Conservation (phyloP, 2,888 invertebrate genomes). For the Apodemia hepburni region DNA sequence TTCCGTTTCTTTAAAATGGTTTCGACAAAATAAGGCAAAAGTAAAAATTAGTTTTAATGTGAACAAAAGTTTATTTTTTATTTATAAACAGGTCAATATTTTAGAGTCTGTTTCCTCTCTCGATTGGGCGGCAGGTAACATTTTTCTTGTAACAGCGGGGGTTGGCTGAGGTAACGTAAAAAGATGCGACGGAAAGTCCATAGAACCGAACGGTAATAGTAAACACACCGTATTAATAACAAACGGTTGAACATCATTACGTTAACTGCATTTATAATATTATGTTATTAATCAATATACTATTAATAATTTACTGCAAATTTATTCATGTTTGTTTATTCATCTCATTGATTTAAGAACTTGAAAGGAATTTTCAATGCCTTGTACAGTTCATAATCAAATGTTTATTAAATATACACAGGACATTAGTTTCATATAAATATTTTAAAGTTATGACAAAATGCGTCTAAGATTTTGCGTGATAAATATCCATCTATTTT, state of each 20-base stretch:
- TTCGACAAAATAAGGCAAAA: neutral
- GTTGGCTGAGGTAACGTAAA: conserved; percentile 49
- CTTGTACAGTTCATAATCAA: too few relatives aligned
- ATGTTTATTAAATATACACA: too few relatives aligned
- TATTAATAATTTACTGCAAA: too few relatives aligned
- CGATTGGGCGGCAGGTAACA: conserved; percentile 58
- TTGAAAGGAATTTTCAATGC: too few relatives aligned
- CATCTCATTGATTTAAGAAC: too few relatives aligned
- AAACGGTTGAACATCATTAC: conserved; percentile 6
- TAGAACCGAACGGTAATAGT: conserved; percentile 33
- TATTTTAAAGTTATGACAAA: too few relatives aligned
- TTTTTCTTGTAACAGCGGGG: conserved; percentile 63
- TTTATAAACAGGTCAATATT: conserved; percentile 50
- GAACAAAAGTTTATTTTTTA: conserved; percentile 58
- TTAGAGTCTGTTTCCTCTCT: conserved; percentile 71
- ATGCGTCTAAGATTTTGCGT: too few relatives aligned
- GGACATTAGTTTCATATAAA: too few relatives aligned
- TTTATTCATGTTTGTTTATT: too few relatives aligned
- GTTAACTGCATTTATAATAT: neutral
- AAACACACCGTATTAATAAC: conserved; percentile 24
- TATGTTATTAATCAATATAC: too few relatives aligned
- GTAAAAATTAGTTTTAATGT: conserved; percentile 50
- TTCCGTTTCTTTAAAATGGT: neutral
- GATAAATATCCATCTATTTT: too few relatives aligned
- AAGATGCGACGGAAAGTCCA: conserved; percentile 38